Conservation (phyloP, 2,113 vertebrate genomes). For the Damaliscus lunatus region DNA sequence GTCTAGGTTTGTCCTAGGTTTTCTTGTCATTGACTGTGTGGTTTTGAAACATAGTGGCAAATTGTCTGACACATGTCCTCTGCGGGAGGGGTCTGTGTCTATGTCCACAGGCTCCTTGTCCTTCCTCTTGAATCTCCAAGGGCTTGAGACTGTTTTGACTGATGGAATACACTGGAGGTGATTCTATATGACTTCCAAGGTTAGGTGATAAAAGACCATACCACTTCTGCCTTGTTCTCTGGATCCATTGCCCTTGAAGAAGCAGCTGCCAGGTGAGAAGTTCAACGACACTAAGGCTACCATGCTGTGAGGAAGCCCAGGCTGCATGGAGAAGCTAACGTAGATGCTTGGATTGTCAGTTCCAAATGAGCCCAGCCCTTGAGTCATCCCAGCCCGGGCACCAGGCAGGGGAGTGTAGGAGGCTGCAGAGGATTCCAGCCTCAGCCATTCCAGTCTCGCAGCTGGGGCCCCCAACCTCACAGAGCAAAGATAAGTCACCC, state of each 20-base stretch:
- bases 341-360: not conserved
- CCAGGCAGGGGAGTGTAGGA: not conserved
- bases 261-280: not conserved
- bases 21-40: not conserved
- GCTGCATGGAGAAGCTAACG: rapidly evolving
- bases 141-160: not conserved
- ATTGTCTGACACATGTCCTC: too few relatives aligned
- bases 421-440: not conserved
- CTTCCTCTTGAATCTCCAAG: not conserved
- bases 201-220: not conserved
- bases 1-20: not conserved
- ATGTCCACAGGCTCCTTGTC: too few relatives aligned
- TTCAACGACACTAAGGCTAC: not conserved
- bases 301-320: not conserved
- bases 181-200: not conserved
- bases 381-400: not conserved
- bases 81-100: not conserved
- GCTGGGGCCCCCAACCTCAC: too few relatives aligned
- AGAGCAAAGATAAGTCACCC: not conserved
- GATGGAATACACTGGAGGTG: not conserved
- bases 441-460: not conserved
- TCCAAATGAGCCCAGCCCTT: not conserved
- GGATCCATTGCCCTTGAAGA: not conserved
- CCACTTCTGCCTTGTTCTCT: not conserved
- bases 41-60: not conserved